A percentile compares a stretch with the other conserved stretches of the same genome.
These are phyloP conservation scores for Aphaenogaster ashmeadi DNA, from an alignment of 1,140 invertebrate species.

Conservation along the genomic window DNA sequence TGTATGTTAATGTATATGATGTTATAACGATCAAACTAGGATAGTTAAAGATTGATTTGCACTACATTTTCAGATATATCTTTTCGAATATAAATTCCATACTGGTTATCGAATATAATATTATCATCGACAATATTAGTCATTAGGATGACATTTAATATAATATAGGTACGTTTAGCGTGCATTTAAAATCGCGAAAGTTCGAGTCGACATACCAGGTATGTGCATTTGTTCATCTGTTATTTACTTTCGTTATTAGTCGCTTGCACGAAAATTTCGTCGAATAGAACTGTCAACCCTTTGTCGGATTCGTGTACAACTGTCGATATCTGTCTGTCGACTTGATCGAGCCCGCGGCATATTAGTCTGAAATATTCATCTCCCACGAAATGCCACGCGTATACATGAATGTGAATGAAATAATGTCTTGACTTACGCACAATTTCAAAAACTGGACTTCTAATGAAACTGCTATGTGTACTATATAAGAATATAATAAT, in stretches of 20 bases:
- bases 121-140: not conserved
- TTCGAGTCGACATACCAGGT: not conserved
- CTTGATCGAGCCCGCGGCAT: conserved; percentile 17
- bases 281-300: conserved; percentile 8
- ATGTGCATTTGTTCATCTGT: not conserved
- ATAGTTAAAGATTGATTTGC: not conserved
- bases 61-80: not conserved
- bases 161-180: not conserved
- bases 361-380: conserved; percentile 34
- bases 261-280: not conserved
- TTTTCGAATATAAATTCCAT: not conserved
- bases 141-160: not conserved
- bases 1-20: not conserved
- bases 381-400: not conserved
- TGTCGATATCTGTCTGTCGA: conserved; percentile 28
- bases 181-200: not conserved
- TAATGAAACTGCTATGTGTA: not conserved
- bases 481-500: not conserved
- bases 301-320: conserved; percentile 9
- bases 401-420: not conserved
- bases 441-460: not conserved
- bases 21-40: not conserved
- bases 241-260: conserved; percentile 29
- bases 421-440: not conserved
- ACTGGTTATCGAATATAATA: too few relatives aligned